These are phyloP conservation scores for Heterotis niloticus DNA, from an alignment of 2,113 vertebrate species.

Conservation along the genomic window DNA sequence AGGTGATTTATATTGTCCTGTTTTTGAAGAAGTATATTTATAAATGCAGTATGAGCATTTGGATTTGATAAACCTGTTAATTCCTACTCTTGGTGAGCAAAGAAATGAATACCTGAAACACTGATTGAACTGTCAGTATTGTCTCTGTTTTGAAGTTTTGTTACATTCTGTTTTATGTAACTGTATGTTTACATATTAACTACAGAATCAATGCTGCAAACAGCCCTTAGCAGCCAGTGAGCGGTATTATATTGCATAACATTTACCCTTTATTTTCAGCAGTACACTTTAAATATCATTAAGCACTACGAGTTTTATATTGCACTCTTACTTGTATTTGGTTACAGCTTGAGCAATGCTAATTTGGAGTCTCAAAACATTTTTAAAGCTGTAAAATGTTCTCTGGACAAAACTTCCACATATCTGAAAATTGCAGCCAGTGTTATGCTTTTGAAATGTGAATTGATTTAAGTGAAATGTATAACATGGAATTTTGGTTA, in stretches of 20 bases:
- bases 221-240: background rate
- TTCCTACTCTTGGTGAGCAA: slow-evolving; percentile 51
- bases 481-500: background rate
- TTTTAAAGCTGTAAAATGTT: background rate
- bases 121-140: slow-evolving; percentile 43
- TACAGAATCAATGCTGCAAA: background rate
- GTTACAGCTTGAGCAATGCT: background rate
- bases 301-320: background rate
- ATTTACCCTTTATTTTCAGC: background rate
- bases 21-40: too few relatives aligned
- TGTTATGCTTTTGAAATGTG: background rate
- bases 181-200: slow-evolving; percentile 30
- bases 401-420: background rate
- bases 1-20: too few relatives aligned
- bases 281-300: background rate
- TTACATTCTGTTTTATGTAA: slow-evolving; percentile 36
- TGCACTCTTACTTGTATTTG: background rate
- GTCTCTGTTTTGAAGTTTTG: slow-evolving; percentile 35
- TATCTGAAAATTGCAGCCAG: background rate
- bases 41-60: too few relatives aligned
- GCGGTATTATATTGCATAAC: background rate
- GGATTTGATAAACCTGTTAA: slow-evolving; percentile 29
- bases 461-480: background rate
- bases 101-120: slow-evolving; percentile 10
- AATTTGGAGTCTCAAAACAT: background rate